A percentile compares a stretch with the other conserved stretches of the same genome.
These are phyloP conservation scores for Prinia subflava DNA, from an alignment of 2,113 vertebrate genomes.

Conservation along the genomic window DNA sequence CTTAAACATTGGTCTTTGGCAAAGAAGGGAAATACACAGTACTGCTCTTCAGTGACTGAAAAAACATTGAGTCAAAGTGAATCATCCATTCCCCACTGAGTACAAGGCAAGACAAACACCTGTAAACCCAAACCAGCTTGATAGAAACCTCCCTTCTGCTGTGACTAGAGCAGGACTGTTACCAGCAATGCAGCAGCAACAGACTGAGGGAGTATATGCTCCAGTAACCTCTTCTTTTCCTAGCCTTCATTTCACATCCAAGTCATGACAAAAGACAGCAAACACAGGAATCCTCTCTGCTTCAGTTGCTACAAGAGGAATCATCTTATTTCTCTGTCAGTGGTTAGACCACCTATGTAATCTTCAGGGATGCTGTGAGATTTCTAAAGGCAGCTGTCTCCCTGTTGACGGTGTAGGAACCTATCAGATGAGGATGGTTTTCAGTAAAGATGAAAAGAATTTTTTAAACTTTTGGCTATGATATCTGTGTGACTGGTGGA, in stretches of 20 bases:
- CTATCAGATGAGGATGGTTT: background rate
- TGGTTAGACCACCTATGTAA: background rate
- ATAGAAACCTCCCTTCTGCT: background rate
- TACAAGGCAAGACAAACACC: background rate
- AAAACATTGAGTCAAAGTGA: background rate
- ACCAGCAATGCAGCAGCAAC: background rate
- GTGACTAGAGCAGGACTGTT: background rate
- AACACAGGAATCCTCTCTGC: background rate
- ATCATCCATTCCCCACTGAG: background rate
- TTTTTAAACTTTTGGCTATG: background rate
- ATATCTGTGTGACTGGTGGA: background rate
- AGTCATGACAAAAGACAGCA: background rate
- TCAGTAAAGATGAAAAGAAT: background rate
- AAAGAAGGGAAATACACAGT: background rate
- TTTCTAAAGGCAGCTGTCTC: background rate
- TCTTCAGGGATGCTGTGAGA: background rate
- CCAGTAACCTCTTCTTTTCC: background rate
- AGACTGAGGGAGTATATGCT: background rate
- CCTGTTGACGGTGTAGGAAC: background rate
- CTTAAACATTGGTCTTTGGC: background rate
- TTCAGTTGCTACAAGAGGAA: background rate
- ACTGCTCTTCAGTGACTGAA: background rate
- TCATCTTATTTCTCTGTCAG: background rate
- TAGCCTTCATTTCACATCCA: background rate
- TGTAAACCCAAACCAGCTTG: background rate